These are phyloP conservation scores for Melanotaenia boesemani DNA, from an alignment of 2,797 vertebrate species.

Conservation along the genomic window DNA sequence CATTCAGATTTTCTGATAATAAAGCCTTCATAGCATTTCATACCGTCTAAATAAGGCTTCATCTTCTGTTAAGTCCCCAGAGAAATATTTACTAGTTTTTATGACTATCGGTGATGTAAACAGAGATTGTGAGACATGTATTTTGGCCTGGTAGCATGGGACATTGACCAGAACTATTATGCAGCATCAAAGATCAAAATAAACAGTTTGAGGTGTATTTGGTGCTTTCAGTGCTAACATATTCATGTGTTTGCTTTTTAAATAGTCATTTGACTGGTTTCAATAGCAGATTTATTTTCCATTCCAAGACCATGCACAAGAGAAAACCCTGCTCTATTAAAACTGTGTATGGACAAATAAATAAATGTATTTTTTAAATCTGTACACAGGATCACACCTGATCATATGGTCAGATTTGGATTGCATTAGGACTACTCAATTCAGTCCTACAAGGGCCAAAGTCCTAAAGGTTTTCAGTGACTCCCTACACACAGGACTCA, in stretches of 20 bases:
- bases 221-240: neutral
- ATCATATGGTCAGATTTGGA: neutral
- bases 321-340: neutral
- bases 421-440: no score
- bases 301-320: constrained; percentile 4
- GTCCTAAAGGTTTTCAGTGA: no score
- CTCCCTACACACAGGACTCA: no score
- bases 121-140: constrained; percentile 15
- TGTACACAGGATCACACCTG: neutral
- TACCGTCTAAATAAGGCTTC: constrained; percentile 14
- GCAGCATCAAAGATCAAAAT: constrained; percentile 6
- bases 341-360: neutral
- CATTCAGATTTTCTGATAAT: constrained; percentile 4
- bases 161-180: neutral
- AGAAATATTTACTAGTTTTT: constrained; percentile 4
- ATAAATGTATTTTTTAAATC: neutral
- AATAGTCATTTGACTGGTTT: neutral
- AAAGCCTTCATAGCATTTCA: constrained; percentile 8
- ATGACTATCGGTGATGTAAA: constrained; percentile 3
- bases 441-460: no score
- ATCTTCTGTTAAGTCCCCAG: neutral
- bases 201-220: neutral
- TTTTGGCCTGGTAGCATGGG: constrained; percentile 6
- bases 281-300: neutral
- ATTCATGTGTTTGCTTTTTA: neutral